Evolutionary conservation across 2,888 invertebrate species (phyloP).

Genomic region (Dysmachus trigonus): DNA sequence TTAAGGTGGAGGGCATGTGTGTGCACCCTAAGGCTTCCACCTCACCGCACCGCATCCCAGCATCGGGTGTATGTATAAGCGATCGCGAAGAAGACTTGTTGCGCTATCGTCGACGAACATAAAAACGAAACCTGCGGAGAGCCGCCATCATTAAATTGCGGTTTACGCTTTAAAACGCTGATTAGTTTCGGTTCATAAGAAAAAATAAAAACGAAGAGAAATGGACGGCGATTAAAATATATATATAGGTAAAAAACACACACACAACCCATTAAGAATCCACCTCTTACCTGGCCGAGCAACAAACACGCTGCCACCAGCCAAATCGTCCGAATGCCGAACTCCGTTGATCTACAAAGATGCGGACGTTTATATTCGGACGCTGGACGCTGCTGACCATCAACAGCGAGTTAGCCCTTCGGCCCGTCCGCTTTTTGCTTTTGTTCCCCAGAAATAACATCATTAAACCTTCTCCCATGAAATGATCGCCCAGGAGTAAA

Average conservation of each 20-base stretch:
- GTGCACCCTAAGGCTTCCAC: constrained; percentile 36
- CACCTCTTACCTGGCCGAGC: constrained; percentile 10
- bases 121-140: constrained; percentile 45
- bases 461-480: not conserved
- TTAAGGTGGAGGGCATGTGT: constrained; percentile 26
- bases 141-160: constrained; percentile 52
- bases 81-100: constrained; percentile 37
- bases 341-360: not conserved
- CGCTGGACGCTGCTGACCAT: not conserved
- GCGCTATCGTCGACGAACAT: constrained; percentile 5
- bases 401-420: constrained; percentile 12
- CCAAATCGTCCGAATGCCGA: not conserved
- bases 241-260: constrained; percentile 15
- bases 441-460: constrained; percentile 34
- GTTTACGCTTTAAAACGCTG: constrained; percentile 52
- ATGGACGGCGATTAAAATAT: constrained; percentile 31
- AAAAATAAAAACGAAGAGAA: constrained; percentile 27
- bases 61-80: not conserved
- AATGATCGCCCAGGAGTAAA: not conserved
- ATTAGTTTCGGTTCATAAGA: constrained; percentile 51
- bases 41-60: not conserved
- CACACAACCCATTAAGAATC: not conserved
- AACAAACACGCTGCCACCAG: not conserved
- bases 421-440: not conserved
- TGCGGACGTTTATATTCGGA: not conserved